Percentiles rank a stretch among this genome's conserved stretches.
Evolutionary conservation across 2,113 vertebrate genomes (phyloP).

Genomic region (Aspidoscelis tigris): DNA sequence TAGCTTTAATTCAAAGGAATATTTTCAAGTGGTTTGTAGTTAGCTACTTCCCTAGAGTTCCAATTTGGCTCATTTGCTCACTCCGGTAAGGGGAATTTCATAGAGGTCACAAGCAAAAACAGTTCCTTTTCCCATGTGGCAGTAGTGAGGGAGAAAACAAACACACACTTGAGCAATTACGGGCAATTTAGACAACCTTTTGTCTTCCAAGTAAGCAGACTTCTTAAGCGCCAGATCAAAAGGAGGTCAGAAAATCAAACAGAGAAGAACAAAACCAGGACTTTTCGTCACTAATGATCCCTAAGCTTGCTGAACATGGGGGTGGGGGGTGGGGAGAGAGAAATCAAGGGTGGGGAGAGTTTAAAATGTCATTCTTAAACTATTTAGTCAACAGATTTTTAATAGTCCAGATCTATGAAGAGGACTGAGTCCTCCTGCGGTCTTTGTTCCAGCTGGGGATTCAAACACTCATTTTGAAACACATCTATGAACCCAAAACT

Average conservation of each 20-base stretch:
- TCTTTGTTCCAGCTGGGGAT: neutral
- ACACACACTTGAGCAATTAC: neutral
- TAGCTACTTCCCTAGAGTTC: conserved; percentile 17
- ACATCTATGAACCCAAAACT: no score
- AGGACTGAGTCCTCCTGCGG: no score
- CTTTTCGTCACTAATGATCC: neutral
- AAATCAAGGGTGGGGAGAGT: neutral
- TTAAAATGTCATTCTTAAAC: neutral
- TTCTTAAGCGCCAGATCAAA: neutral
- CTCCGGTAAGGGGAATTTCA: conserved; percentile 17
- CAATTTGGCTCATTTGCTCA: neutral
- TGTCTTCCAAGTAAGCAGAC: neutral
- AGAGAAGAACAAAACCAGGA: neutral
- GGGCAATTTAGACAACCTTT: neutral
- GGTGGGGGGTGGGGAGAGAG: neutral
- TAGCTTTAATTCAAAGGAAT: conserved; percentile 21
- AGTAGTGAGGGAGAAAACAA: neutral
- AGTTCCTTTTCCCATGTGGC: conserved; percentile 1
- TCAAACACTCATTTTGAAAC: neutral
- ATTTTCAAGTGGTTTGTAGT: neutral
- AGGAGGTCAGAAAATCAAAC: neutral
- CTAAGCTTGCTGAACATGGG: neutral
- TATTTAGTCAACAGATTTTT: neutral
- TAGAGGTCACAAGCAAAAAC: neutral
- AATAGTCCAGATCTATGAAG: neutral